phyloP scores from a whole-genome alignment of 1,140 invertebrate genomes.

The Ditylenchus dipsaci region DNA sequence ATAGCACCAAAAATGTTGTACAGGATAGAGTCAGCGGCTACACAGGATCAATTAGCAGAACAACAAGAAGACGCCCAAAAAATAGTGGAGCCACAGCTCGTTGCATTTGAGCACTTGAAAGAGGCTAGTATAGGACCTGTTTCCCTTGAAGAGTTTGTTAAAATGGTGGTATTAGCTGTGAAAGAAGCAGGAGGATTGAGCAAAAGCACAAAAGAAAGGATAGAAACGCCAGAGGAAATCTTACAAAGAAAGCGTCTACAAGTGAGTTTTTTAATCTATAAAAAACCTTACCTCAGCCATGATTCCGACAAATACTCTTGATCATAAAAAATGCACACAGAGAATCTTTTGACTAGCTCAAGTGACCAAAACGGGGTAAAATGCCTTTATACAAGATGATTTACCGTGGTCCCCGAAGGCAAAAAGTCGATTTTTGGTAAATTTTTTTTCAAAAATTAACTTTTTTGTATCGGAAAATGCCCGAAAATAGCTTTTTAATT shows the following conservation, averaged over 20 bases:
- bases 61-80: neutral
- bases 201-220: neutral
- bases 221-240: slow-evolving; percentile 44
- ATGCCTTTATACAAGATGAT: too few relatives aligned
- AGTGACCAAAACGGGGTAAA: too few relatives aligned
- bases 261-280: slow-evolving; percentile 19
- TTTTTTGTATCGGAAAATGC: too few relatives aligned
- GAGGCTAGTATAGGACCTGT: slow-evolving; percentile 7
- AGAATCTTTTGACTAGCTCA: too few relatives aligned
- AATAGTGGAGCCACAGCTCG: neutral
- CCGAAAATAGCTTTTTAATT: too few relatives aligned
- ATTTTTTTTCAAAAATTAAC: too few relatives aligned
- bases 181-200: slow-evolving; percentile 23
- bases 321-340: too few relatives aligned
- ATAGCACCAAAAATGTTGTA: neutral
- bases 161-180: slow-evolving; percentile 32
- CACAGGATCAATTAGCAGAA: neutral
- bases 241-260: slow-evolving; percentile 43
- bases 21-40: neutral
- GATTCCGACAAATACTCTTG: too few relatives aligned
- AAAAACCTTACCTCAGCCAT: too few relatives aligned
- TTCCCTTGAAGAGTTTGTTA: slow-evolving; percentile 40
- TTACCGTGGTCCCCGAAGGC: too few relatives aligned
- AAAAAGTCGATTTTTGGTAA: too few relatives aligned
- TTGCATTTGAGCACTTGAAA: neutral